Evolutionary conservation across 2,797 vertebrate genomes (phyloP).

Genomic region (Pelobates cultripes): DNA sequence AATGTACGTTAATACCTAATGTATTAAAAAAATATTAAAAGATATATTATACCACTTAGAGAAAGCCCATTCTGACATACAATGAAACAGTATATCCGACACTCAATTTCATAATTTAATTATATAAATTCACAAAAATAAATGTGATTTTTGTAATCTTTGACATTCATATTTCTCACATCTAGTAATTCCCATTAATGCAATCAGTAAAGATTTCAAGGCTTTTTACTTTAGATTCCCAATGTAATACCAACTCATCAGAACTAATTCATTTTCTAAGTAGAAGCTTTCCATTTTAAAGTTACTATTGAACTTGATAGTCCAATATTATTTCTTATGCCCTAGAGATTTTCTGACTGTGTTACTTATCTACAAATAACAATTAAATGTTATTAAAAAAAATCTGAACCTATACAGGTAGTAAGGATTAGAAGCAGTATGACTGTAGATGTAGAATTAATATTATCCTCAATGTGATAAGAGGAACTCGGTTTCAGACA

Average conservation of each 20-base stretch:
- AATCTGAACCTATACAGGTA: conserved; percentile 43
- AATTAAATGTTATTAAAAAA: conserved; percentile 54
- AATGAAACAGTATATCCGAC: not conserved
- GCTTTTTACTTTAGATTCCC: conserved; percentile 46
- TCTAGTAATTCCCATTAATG: conserved; percentile 35
- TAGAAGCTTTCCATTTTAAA: conserved; percentile 53
- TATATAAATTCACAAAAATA: conserved; percentile 15
- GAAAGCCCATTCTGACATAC: no score
- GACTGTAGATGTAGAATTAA: conserved; percentile 31
- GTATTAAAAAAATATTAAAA: no score
- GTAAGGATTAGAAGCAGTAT: conserved; percentile 41
- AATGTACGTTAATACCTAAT: no score
- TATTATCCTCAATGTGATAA: conserved; percentile 45
- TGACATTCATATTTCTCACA: conserved; percentile 19
- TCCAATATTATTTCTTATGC: conserved; percentile 55
- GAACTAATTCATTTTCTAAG: conserved; percentile 54
- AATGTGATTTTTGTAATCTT: conserved; percentile 14
- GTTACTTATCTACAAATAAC: conserved; percentile 54
- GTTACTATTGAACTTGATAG: conserved; percentile 52
- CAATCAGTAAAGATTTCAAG: conserved; percentile 50
- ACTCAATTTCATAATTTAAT: conserved; percentile 22
- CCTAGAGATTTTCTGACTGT: conserved; percentile 55
- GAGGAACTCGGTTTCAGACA: conserved; percentile 36
- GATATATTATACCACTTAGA: no score
- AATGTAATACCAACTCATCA: conserved; percentile 48